Evolutionary conservation across 2,797 vertebrate species (phyloP).

Genomic region (Champsocephalus esox): DNA sequence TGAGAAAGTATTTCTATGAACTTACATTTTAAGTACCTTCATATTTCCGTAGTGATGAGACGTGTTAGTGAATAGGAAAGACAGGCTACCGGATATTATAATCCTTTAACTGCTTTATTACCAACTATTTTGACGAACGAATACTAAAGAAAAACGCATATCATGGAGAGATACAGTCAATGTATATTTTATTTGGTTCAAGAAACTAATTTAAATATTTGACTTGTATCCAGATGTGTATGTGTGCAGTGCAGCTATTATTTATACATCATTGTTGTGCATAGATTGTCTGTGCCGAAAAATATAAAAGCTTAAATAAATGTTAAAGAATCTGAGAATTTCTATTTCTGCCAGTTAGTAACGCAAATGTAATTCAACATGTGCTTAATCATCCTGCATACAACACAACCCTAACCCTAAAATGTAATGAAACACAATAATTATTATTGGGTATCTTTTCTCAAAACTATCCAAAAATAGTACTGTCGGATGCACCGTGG

Average conservation of each 20-base stretch:
- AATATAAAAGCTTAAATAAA: background rate
- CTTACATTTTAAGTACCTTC: background rate
- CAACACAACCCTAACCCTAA: background rate
- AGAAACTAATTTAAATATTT: background rate
- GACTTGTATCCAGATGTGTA: background rate
- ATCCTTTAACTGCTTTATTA: background rate
- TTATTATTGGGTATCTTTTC: too few species aligned
- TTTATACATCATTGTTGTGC: background rate
- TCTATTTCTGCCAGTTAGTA: too few species aligned
- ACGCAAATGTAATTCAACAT: background rate
- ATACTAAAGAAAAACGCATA: background rate
- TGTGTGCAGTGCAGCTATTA: background rate
- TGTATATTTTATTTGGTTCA: background rate
- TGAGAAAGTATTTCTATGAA: background rate
- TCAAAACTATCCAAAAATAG: background rate
- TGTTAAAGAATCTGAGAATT: background rate
- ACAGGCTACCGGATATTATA: too few species aligned
- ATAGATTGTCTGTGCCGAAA: background rate
- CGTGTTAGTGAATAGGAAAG: background rate
- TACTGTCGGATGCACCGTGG: background rate
- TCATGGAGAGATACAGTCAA: fast-evolving
- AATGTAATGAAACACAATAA: background rate
- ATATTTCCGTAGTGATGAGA: background rate
- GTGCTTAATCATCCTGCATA: background rate
- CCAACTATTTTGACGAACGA: background rate